Conservation (phyloP, 2,113 vertebrate genomes). For the Neopipo cinnamomea region DNA sequence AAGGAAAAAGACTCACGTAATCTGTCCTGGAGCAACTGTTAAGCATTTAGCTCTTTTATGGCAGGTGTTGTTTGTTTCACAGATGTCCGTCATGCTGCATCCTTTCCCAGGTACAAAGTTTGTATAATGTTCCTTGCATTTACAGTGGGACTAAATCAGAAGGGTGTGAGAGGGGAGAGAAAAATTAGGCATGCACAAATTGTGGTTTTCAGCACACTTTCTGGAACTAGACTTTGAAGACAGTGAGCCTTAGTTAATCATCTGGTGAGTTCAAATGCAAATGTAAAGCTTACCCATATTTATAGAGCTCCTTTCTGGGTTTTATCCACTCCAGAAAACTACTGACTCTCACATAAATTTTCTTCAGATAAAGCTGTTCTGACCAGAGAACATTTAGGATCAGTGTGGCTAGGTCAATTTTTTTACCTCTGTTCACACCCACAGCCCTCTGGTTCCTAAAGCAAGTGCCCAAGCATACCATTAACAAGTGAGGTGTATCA, state of each 20-base stretch:
- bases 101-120: constrained; percentile 66
- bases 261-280: neutral
- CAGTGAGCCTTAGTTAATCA: neutral
- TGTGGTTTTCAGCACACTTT: neutral
- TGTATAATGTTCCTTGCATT: constrained; percentile 84
- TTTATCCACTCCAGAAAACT: neutral
- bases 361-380: neutral
- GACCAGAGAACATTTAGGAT: neutral
- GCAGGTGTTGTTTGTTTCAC: constrained; percentile 80
- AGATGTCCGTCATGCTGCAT: constrained; percentile 80
- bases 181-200: neutral
- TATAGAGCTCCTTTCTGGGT: neutral
- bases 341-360: neutral
- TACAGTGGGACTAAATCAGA: constrained; percentile 85
- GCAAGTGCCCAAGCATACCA: rapidly evolving
- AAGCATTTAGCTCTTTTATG: constrained; percentile 82
- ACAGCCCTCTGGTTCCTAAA: neutral
- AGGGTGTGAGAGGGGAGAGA: neutral
- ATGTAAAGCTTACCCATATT: neutral
- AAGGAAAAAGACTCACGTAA: constrained; percentile 75
- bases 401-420: neutral
- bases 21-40: constrained; percentile 72
- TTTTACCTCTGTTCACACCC: neutral
- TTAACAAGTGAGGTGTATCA: rapidly evolving
- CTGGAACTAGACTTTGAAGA: neutral